Conservation (phyloP, 1,140 invertebrate species). For the Drosophila erecta region DNA sequence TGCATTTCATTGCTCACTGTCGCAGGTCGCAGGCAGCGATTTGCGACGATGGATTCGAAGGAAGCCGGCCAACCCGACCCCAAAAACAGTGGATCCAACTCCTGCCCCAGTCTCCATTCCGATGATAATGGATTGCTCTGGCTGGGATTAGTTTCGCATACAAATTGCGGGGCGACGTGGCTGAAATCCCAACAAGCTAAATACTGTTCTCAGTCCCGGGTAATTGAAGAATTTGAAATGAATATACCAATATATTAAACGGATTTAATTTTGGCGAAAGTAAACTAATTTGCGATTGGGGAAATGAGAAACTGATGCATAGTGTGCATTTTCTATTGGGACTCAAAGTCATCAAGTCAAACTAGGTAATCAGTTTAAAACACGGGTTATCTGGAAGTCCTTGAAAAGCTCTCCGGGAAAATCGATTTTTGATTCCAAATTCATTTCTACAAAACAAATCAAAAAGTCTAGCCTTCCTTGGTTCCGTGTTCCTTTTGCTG, state of each 20-base stretch:
- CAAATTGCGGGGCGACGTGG: conserved; percentile 56
- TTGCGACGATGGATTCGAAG: conserved; percentile 40
- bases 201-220: conserved; percentile 45
- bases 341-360: not conserved
- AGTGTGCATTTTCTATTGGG: not conserved
- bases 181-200: conserved; percentile 47
- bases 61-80: conserved; percentile 3
- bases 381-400: not conserved
- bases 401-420: not conserved
- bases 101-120: conserved; percentile 23
- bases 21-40: conserved; percentile 50
- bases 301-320: not conserved
- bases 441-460: not conserved
- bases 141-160: conserved; percentile 67
- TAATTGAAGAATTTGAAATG: conserved; percentile 48
- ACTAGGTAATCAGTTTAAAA: not conserved
- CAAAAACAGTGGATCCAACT: conserved; percentile 1
- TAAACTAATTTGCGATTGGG: conserved; percentile 1
- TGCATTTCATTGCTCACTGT: conserved; percentile 81
- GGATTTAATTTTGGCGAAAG: not conserved
- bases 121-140: conserved; percentile 65
- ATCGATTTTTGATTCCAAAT: not conserved
- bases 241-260: conserved; percentile 31
- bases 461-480: not conserved
- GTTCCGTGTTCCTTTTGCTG: not conserved